A percentile compares a stretch with the other conserved stretches of the same genome.
These are phyloP conservation scores for Gandaritis pyraliata DNA, from an alignment of 2,888 invertebrate species.

Conservation along the genomic window DNA sequence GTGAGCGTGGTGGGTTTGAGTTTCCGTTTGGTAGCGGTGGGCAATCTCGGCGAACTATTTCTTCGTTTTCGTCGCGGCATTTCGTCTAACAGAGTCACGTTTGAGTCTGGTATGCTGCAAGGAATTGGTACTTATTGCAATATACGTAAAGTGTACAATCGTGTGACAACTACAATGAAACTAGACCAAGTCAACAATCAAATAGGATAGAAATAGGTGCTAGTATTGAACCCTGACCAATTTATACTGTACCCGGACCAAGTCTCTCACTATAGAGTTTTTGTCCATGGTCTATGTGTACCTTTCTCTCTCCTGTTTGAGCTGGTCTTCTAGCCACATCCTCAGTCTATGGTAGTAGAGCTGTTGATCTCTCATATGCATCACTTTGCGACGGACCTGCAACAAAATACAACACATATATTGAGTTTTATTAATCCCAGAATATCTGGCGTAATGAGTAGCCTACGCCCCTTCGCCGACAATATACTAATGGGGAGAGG, in stretches of 20 bases:
- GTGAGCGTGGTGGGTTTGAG: constrained; percentile 55
- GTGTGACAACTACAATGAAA: too few species aligned
- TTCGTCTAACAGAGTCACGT: constrained; percentile 11
- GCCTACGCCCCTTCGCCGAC: too few species aligned
- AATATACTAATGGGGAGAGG: neutral
- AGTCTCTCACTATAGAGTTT: too few species aligned
- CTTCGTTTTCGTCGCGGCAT: constrained; percentile 35
- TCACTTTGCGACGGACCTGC: constrained; percentile 77
- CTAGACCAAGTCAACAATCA: too few species aligned
- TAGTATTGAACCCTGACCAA: too few species aligned
- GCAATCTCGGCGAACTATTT: constrained; percentile 57
- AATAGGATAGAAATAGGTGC: too few species aligned
- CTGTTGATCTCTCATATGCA: constrained; percentile 80
- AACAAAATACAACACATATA: constrained; percentile 4
- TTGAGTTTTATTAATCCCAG: too few species aligned
- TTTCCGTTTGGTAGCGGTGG: constrained; percentile 66
- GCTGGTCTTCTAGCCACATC: constrained; percentile 76
- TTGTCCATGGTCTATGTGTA: too few species aligned
- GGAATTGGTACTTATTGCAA: neutral
- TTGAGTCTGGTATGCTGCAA: constrained; percentile 20
- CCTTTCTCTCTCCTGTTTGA: constrained; percentile 61
- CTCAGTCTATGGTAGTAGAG: constrained; percentile 75
- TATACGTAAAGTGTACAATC: neutral
- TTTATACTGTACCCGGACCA: too few species aligned
- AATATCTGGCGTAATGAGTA: too few species aligned